A percentile compares a stretch with the other conserved stretches of the same genome.
Conservation (phyloP, 1,140 invertebrate species). For the Leptinotarsa defecta region DNA sequence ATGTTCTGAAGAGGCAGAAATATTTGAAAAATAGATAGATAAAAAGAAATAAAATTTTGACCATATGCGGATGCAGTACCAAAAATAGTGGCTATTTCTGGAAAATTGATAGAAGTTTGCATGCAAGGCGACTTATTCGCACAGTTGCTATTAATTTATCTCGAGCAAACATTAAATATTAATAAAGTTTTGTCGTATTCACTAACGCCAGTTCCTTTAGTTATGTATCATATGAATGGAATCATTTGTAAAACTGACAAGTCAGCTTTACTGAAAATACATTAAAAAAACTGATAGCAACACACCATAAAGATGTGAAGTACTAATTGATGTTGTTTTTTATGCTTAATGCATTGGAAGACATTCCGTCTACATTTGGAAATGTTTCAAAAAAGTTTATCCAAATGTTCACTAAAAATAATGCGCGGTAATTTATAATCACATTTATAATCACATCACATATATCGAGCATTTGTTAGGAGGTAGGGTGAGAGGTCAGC, state of each 20-base stretch:
- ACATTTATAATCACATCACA: conserved; percentile 21
- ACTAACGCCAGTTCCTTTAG: conserved; percentile 39
- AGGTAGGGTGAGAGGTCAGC: conserved; percentile 13
- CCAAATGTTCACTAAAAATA: conserved; percentile 22
- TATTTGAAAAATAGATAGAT: conserved; percentile 45
- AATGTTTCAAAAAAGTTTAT: conserved; percentile 42
- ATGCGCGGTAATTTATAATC: conserved; percentile 30
- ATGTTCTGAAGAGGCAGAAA: conserved; percentile 35
- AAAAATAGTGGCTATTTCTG: conserved; percentile 24
- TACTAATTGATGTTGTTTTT: conserved; percentile 39
- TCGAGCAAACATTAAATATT: conserved; percentile 33
- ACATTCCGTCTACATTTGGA: conserved; percentile 40
- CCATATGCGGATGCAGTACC: conserved; percentile 31
- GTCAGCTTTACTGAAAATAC: conserved; percentile 32
- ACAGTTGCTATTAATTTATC: conserved; percentile 29
- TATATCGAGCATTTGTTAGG: conserved; percentile 37
- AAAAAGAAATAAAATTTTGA: conserved; percentile 39
- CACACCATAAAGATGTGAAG: conserved; percentile 28
- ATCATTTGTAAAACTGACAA: conserved; percentile 29
- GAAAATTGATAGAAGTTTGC: conserved; percentile 31
- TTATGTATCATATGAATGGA: conserved; percentile 44
- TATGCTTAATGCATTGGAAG: conserved; percentile 37
- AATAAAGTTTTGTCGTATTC: conserved; percentile 30
- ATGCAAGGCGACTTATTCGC: conserved; percentile 41
- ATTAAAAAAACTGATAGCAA: conserved; percentile 19